phyloP scores from a whole-genome alignment of 2,797 vertebrate species.

The Pseudotriccus pelzelni region DNA sequence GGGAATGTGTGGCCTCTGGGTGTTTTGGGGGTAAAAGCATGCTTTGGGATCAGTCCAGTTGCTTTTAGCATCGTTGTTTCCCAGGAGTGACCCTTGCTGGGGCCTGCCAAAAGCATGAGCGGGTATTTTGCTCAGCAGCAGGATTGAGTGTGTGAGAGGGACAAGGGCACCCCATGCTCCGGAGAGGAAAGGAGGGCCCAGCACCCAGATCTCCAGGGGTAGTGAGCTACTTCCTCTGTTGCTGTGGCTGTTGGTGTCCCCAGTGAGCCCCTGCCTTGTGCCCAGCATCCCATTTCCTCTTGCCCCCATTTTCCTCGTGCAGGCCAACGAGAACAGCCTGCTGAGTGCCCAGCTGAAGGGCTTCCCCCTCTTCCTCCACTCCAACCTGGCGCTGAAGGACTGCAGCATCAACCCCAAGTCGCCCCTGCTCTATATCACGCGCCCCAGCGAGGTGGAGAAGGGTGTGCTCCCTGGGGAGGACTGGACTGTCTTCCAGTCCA shows the following conservation, averaged over 20 bases:
- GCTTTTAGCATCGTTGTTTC: neutral
- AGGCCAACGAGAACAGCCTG: constrained; percentile 99
- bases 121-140: neutral
- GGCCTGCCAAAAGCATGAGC: neutral
- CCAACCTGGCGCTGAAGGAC: constrained; percentile 96
- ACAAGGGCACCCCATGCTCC: neutral
- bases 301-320: neutral
- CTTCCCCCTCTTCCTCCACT: constrained; percentile 97
- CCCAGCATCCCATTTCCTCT: neutral
- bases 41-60: neutral
- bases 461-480: constrained; percentile 94
- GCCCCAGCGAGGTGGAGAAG: constrained; percentile 89
- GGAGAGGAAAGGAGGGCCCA: neutral
- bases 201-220: fast-evolving
- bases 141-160: neutral
- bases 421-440: constrained; percentile 92
- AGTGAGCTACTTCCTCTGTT: neutral
- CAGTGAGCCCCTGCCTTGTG: neutral
- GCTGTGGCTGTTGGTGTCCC: fast-evolving
- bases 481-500: constrained; percentile 99
- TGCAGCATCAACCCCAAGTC: constrained; percentile 96
- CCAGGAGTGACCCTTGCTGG: neutral
- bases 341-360: constrained; percentile 98
- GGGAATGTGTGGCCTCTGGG: neutral
- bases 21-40: neutral